A percentile compares a stretch with the other conserved stretches of the same genome.
phyloP scores from a whole-genome alignment of 2,113 vertebrate species.

The Tamias sibiricus region DNA sequence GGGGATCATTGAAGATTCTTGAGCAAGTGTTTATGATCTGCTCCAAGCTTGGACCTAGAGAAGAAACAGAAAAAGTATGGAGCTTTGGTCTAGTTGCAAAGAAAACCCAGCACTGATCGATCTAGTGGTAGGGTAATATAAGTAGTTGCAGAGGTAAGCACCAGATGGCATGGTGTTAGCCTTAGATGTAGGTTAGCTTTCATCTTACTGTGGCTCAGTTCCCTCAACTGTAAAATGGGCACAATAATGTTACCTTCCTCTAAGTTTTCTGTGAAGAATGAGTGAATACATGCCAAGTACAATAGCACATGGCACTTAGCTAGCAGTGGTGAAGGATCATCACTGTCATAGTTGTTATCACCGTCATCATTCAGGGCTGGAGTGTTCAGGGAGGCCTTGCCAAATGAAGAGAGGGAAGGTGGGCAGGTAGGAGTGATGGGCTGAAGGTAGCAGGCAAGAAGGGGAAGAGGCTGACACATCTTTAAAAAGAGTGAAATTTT shows the following conservation, averaged over 20 bases:
- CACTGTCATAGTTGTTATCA: no score
- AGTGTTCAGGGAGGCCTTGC: neutral
- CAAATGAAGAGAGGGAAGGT: neutral
- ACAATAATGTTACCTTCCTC: neutral
- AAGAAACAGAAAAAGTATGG: neutral
- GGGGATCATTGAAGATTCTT: neutral
- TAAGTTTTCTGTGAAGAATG: neutral
- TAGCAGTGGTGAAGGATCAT: neutral
- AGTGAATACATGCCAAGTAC: neutral
- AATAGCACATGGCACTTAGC: fast-evolving
- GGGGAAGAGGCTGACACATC: neutral
- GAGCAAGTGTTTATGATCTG: neutral
- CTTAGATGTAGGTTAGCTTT: neutral
- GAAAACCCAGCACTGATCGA: neutral
- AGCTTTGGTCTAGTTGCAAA: neutral
- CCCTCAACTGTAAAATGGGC: neutral
- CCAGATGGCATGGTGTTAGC: neutral
- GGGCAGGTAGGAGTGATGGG: neutral
- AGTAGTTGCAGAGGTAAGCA: neutral
- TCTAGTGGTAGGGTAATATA: neutral
- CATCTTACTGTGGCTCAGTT: neutral
- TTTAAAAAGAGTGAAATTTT: neutral
- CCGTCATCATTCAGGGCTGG: neutral
- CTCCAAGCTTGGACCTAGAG: neutral
- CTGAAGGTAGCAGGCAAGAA: fast-evolving